A percentile compares a stretch with the other conserved stretches of the same genome.
These are phyloP conservation scores for Agrenia bidenticulata DNA, from an alignment of 2,888 invertebrate species.

Conservation along the genomic window DNA sequence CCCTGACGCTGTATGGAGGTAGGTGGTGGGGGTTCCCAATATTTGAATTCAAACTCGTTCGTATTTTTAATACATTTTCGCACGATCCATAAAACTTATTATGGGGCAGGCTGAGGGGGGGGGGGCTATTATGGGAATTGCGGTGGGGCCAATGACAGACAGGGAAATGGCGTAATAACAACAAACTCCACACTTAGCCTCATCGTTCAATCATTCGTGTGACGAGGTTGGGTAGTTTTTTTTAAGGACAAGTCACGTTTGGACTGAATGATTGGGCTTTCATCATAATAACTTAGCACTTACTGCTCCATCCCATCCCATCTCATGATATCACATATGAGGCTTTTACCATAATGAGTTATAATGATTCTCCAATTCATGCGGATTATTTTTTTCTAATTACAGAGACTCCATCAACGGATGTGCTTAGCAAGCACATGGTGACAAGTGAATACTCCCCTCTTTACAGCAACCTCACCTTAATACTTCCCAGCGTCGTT, in stretches of 20 bases:
- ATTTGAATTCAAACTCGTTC: too few species aligned
- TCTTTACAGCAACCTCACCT: conserved; percentile 47
- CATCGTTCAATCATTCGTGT: too few species aligned
- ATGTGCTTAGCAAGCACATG: conserved; percentile 46
- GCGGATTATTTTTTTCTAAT: too few species aligned
- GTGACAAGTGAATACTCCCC: conserved; percentile 48
- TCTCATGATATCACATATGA: neutral
- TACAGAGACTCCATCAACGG: conserved; percentile 39
- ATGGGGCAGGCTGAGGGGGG: too few species aligned
- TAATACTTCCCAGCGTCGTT: conserved; percentile 44
- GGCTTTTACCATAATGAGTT: neutral
- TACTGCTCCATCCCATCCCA: neutral
- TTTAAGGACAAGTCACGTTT: neutral
- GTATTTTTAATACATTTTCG: too few species aligned
- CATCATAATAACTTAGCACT: conserved; percentile 1
- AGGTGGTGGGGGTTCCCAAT: too few species aligned
- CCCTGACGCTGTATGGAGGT: conserved; percentile 50
- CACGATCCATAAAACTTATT: too few species aligned
- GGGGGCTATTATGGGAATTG: too few species aligned
- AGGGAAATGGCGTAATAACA: too few species aligned
- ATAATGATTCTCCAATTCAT: neutral
- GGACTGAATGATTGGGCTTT: conserved; percentile 10
- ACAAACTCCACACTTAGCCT: too few species aligned
- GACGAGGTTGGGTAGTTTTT: too few species aligned
- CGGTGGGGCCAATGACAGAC: too few species aligned